phyloP scores from a whole-genome alignment of 2,797 vertebrate species.

The Melopsittacus undulatus region DNA sequence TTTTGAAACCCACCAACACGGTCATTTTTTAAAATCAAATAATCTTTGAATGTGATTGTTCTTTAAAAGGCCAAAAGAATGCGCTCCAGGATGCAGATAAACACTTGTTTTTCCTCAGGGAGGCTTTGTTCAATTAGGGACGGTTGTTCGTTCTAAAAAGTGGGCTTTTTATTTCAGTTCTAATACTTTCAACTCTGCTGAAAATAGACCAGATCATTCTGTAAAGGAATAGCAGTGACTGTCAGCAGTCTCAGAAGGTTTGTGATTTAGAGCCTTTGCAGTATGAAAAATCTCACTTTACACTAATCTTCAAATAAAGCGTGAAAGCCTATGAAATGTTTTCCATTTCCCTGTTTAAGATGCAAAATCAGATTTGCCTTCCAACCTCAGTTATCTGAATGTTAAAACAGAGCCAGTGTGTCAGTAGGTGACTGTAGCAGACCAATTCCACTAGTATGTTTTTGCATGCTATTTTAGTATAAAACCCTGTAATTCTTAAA shows the following conservation, averaged over 20 bases:
- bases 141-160: conserved; percentile 12
- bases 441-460: background rate
- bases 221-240: conserved; percentile 11
- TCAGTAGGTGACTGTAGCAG: background rate
- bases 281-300: conserved; percentile 57
- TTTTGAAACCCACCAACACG: conserved; percentile 44
- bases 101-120: background rate
- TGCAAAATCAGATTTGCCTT: conserved; percentile 23
- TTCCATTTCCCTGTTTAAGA: conserved; percentile 48
- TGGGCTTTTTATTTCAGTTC: background rate
- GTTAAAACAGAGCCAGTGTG: background rate
- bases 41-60: conserved; percentile 54
- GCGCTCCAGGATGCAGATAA: conserved; percentile 36
- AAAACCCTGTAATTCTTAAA: background rate
- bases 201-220: conserved; percentile 11
- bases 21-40: conserved; percentile 52
- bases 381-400: background rate
- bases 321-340: conserved; percentile 56
- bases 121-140: background rate
- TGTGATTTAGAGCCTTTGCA: conserved; percentile 35
- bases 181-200: background rate
- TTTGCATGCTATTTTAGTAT: background rate
- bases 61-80: conserved; percentile 31
- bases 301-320: conserved; percentile 68
- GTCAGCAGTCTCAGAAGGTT: conserved; percentile 45